Evolutionary conservation across 92 coral and sea anemone species (phyloP), one percentile per base, ranked within the genome.

Genomic region (Meandrina meandrites): DNA sequence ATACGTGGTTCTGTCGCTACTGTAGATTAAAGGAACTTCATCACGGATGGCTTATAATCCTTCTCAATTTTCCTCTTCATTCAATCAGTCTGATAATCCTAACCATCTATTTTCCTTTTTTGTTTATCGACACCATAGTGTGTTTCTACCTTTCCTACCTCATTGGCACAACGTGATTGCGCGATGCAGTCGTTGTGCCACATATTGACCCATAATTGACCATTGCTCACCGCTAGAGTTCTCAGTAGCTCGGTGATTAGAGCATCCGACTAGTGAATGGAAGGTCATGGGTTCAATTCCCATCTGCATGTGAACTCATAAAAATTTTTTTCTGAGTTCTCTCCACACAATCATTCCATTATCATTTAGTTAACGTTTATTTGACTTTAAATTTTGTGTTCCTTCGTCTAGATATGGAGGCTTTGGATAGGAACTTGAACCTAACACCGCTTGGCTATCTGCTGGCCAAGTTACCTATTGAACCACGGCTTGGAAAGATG

Each of bases 401-500:
- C 14, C 30, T 24, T 84, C 66, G n/a, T 80, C 1, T 78, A 97
- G 99, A 97, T 70, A 97, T 97, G 99, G 99, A 97, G 75, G 99
- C 99, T 22, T 92, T 97, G 57, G 99, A 97, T 75, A 89, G 70
- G 48, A 96, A 86, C 79, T 80, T 87, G 77, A 93, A 93, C 81
- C 92, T 97, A 15, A 97, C 99, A 35, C 99, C 99, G n/a, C 94
- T 97, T 77, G 99, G 99, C 42, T 97, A 97, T 84, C 86, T 96
- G 60, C 87, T 96, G 66, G 99, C 99, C 30, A 97, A 97, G 74
- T 90, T 97, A 75, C 99, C 99, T 1, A 91, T 97, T 34, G 99
- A 97, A 87, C 99, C 99, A 24, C 94, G 99, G 32, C 98, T 97
- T 58, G 99, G 99, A 72, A 97, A 97, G 90, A 97, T 97, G 99